Base-by-base conservation (phyloP, 2,797 vertebrate species). In the Catostomus latipinnis region DNA sequence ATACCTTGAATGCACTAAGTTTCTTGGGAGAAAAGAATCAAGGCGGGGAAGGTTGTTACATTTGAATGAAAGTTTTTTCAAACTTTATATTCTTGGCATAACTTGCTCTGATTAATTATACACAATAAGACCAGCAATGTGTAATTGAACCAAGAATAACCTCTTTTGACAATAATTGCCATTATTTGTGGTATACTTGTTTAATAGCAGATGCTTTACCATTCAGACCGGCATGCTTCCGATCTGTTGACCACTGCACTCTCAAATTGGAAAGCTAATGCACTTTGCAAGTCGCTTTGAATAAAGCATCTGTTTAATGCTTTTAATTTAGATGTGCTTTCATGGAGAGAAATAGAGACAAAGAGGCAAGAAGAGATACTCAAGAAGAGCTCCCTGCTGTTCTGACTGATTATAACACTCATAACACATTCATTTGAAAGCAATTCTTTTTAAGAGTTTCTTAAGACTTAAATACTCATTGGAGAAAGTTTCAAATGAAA, bases 401-500 rank as follows among this genome's bases (percentile, higher is more conserved):
- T 82, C 67, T 4, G 13, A 50, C 13, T 67, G 78, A 83, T 82
- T 78, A 54, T 66, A 65, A 46, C 71, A 73, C 81, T 81, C 78
- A 84, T 86, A 58, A 52, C 86, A 85, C 63, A 56, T 82, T 78
- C 7, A 22, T 75, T 71, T 74, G 12, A 71, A 72, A 61, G 22
- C 74, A 61, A 52, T 45, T 54, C 67, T 57, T 1, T 45, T 70
- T 69, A 6, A 16, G 72, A 71, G 13, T 43, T 70, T 57, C 63
- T 46, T 50, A 65, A 57, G 48, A 82, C 69, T 65, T 14, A 9
- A 10, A 48, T 46, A 43, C 83, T 86, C 85, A 85, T 81, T 78
- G 71, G 77, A 71, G 62, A 87, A 87, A 88, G 80, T 90, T 89
- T 84, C 10, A 73, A 71, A 81, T 18, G 49, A 4, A 34, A 3